Percentiles rank a stretch among this genome's conserved stretches.
Conservation (phyloP, 2,113 vertebrate genomes). For the Charina bottae region DNA sequence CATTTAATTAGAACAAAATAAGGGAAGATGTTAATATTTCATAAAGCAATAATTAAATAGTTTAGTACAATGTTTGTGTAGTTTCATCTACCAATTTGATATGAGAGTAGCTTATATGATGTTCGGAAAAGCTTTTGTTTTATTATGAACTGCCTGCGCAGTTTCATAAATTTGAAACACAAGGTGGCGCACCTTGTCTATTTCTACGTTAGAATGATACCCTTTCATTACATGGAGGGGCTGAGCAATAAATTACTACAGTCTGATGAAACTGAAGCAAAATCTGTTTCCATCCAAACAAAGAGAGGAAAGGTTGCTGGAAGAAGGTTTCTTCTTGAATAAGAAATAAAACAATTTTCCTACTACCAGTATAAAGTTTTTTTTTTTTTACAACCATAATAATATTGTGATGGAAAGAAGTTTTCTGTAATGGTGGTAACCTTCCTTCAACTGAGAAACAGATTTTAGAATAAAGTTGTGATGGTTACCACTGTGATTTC, state of each 20-base stretch:
- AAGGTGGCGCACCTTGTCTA: conserved; percentile 72
- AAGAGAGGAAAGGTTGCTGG: conserved; percentile 8
- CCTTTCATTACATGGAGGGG: conserved; percentile 8
- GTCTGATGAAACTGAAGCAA: conserved; percentile 44
- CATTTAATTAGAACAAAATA: conserved; percentile 5
- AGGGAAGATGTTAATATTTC: neutral
- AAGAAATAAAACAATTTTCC: neutral
- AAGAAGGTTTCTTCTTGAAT: conserved; percentile 27
- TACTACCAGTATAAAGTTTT: neutral
- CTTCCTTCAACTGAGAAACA: neutral
- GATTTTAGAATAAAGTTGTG: neutral
- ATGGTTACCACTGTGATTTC: neutral
- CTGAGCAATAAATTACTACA: conserved; percentile 44
- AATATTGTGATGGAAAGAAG: neutral
- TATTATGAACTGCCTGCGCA: neutral
- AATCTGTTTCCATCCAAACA: conserved; percentile 45
- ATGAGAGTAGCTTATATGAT: neutral
- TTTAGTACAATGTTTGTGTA: neutral
- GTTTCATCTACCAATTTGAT: neutral
- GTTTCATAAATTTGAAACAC: conserved; percentile 58
- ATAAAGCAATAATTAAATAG: neutral
- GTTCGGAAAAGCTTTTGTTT: conserved; percentile 3
- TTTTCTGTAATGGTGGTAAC: neutral
- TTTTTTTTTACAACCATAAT: neutral
- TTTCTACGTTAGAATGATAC: conserved; percentile 44